Conservation (phyloP, 2,113 vertebrate species). For the Mixornis gularis region DNA sequence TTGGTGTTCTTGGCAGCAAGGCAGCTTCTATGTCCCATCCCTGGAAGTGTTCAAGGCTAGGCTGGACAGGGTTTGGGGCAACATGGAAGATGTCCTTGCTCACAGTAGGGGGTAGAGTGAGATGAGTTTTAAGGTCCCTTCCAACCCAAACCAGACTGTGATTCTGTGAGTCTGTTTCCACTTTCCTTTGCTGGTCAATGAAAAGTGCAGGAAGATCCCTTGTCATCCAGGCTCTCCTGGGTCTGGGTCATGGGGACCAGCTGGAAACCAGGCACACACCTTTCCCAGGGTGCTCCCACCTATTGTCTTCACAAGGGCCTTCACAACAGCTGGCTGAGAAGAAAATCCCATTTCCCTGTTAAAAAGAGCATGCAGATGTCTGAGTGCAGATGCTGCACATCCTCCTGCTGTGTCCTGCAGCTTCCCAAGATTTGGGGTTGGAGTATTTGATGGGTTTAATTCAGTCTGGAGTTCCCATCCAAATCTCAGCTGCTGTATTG, state of each 20-base stretch:
- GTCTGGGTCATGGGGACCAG: neutral
- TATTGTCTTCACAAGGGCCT: neutral
- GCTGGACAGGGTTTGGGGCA: accelerated
- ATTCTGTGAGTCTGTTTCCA: neutral
- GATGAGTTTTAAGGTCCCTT: neutral
- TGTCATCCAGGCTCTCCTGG: neutral
- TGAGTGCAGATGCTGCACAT: neutral
- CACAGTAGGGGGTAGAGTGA: neutral
- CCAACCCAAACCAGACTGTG: neutral
- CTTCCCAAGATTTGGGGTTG: neutral
- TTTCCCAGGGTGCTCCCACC: neutral
- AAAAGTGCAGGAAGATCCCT: neutral
- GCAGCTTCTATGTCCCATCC: neutral
- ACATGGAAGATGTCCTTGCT: neutral
- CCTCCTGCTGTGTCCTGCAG: neutral
- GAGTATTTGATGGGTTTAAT: neutral
- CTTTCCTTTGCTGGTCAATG: neutral
- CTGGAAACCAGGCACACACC: neutral
- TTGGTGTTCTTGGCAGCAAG: neutral
- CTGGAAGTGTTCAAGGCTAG: neutral
- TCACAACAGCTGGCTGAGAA: neutral
- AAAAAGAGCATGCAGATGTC: neutral
- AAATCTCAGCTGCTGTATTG: neutral
- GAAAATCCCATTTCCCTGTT: neutral
- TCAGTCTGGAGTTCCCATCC: neutral